phyloP scores from a whole-genome alignment of 64 coral and sea anemone genomes.

The Acropora tenuis region DNA sequence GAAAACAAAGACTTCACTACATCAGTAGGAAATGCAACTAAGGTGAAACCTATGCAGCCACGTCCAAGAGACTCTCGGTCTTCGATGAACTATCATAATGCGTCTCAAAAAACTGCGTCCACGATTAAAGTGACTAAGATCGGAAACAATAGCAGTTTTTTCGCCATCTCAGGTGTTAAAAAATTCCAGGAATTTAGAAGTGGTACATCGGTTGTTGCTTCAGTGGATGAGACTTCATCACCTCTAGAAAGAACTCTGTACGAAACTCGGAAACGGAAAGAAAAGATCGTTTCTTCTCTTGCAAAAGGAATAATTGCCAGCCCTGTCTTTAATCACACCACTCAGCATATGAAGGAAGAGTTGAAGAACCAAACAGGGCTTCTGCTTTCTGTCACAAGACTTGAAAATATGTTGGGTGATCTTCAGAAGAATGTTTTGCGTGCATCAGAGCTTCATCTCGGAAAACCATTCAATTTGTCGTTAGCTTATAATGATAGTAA shows the following conservation, averaged over 20 bases:
- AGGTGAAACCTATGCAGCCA: neutral
- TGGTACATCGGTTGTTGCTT: neutral
- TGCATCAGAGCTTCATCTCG: neutral
- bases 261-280: neutral
- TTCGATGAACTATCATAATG: neutral
- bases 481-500: neutral
- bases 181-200: neutral
- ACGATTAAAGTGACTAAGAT: neutral
- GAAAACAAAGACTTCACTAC: neutral
- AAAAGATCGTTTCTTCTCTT: slow-evolving; percentile 4
- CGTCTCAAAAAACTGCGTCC: neutral
- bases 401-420: slow-evolving; percentile 36
- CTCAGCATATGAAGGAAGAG: neutral
- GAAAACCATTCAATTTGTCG: neutral
- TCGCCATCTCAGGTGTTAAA: neutral
- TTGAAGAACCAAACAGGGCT: slow-evolving; percentile 35
- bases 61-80: neutral
- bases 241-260: neutral
- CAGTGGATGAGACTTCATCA: neutral
- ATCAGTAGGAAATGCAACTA: neutral
- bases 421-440: neutral
- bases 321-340: slow-evolving; percentile 7
- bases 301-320: slow-evolving; percentile 37
- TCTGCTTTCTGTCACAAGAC: slow-evolving; percentile 9
- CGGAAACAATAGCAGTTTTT: neutral